Evolutionary conservation across 2,888 invertebrate species (phyloP), one percentile per base, ranked within the genome.

Genomic region (Ommatoiulus sabulosus): DNA sequence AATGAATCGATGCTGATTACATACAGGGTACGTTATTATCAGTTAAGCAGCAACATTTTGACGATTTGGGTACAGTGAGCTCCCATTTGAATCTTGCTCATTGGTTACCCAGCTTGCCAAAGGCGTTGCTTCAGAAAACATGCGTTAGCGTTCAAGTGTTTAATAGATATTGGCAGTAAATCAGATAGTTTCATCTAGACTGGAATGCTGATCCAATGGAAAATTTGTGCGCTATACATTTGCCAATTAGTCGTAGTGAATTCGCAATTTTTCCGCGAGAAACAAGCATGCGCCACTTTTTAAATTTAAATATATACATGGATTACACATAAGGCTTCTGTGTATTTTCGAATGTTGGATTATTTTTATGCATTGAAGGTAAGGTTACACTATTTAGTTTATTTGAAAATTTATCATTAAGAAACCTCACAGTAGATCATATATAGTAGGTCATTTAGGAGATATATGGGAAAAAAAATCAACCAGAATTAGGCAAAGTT

Each of bases 171-270:
- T 72, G 72, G n/a, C 24, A 24, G 8, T 72, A 72, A 72, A 72
- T 72, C 72, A 24, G 24, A 72, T 72, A 72, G 72, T 72, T 72
- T 72, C 72, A 72, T 72, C 72, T 72, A 10, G 24, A 5, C 24
- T 72, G 72, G 72, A 72, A 72, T 72, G 72, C 24, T 24, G 24
- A 72, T 72, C 72, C 72, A 72, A 72, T 72, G 72, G 72, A 72
- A 72, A 24, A 3, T 10, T 72, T 10, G 8, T 72, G 24, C 12
- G 72, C 72, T 24, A 24, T 20, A 63, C n/a, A 63, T 52, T 52
- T 52, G 20, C n/a, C 17, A n/a, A n/a, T 63, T 6, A 63, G 63
- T 63, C 63, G 63, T 63, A 63, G 63, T 63, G 5, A 20, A n/a
- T 63, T 63, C 20, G n/a, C 10, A 72, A 3, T 24, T 24, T 8